phyloP scores from a whole-genome alignment of 2,888 invertebrate species.

The Eupithecia vulgata region DNA sequence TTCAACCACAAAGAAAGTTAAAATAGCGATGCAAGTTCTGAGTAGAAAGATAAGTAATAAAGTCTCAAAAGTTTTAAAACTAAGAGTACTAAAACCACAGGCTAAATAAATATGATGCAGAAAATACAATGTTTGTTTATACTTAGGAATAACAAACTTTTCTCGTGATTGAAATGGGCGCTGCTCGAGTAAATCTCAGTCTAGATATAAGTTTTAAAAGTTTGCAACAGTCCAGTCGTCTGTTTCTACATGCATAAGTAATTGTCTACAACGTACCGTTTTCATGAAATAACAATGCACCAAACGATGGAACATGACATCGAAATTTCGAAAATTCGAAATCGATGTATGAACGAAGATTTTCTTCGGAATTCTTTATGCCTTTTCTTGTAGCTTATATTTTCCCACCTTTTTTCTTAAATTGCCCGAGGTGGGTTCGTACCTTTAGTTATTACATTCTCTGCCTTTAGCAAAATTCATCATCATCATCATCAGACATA shows the following conservation, averaged over 20 bases:
- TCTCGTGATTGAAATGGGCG: conserved; percentile 17
- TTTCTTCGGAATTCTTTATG: background rate
- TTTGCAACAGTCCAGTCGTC: conserved; percentile 17
- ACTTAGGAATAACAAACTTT: conserved; percentile 5
- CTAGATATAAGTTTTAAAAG: conserved; percentile 21
- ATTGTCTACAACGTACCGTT: conserved; percentile 37
- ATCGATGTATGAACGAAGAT: conserved; percentile 14
- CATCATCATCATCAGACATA: no score
- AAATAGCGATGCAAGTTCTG: background rate
- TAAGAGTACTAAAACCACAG: background rate
- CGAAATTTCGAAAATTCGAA: background rate
- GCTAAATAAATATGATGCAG: conserved; percentile 1
- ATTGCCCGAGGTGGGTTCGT: background rate
- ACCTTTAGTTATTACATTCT: background rate
- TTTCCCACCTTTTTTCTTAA: background rate
- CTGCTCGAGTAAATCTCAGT: conserved; percentile 19
- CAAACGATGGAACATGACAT: background rate
- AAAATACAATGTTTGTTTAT: background rate
- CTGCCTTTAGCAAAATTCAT: no score
- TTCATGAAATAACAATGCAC: conserved; percentile 10
- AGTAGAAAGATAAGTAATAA: background rate
- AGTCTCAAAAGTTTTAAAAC: background rate
- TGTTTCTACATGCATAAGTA: conserved; percentile 39
- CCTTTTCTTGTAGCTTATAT: background rate
- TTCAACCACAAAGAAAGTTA: background rate